A percentile compares a stretch with the other conserved stretches of the same genome.
Conservation (phyloP, 2,888 invertebrate genomes). For the Hololepta plana region DNA sequence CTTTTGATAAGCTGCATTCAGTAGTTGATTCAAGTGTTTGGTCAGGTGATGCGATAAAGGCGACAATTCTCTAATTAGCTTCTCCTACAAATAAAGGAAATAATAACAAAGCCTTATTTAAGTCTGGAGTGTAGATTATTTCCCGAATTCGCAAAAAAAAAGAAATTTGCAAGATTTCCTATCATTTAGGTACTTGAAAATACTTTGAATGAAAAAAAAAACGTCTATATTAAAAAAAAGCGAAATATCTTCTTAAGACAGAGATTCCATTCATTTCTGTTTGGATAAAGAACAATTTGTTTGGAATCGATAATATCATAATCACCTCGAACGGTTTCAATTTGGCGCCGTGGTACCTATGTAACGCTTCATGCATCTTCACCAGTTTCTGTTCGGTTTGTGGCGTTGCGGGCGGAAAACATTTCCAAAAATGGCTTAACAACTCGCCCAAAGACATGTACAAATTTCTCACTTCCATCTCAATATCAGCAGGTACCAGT, state of each 20-base stretch:
- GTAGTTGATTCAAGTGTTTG: slow-evolving; percentile 71
- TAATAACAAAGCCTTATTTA: too few relatives aligned
- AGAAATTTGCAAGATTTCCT: too few relatives aligned
- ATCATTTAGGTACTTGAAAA: too few relatives aligned
- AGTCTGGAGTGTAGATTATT: too few relatives aligned
- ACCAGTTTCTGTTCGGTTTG: slow-evolving; percentile 60
- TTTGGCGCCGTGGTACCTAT: slow-evolving; percentile 73
- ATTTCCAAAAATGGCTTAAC: slow-evolving; percentile 85
- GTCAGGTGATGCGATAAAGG: slow-evolving; percentile 66
- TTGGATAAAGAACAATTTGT: neutral
- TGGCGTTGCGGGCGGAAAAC: slow-evolving; percentile 67
- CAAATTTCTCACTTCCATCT: slow-evolving; percentile 65
- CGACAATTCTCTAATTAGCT: slow-evolving; percentile 61
- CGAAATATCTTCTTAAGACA: too few relatives aligned
- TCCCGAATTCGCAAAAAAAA: too few relatives aligned
- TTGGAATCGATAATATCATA: slow-evolving; percentile 1
- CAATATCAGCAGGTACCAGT: slow-evolving; percentile 65
- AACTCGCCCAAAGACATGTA: slow-evolving; percentile 80
- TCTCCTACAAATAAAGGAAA: slow-evolving; percentile 39
- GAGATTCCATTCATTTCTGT: neutral
- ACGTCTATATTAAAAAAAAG: slow-evolving; percentile 4
- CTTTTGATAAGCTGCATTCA: slow-evolving; percentile 71
- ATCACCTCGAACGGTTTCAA: slow-evolving; percentile 68
- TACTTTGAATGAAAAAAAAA: slow-evolving; percentile 3
- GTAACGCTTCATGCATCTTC: slow-evolving; percentile 79